These are phyloP conservation scores for Grapholita molesta DNA, from an alignment of 1,140 invertebrate genomes.

Conservation along the genomic window DNA sequence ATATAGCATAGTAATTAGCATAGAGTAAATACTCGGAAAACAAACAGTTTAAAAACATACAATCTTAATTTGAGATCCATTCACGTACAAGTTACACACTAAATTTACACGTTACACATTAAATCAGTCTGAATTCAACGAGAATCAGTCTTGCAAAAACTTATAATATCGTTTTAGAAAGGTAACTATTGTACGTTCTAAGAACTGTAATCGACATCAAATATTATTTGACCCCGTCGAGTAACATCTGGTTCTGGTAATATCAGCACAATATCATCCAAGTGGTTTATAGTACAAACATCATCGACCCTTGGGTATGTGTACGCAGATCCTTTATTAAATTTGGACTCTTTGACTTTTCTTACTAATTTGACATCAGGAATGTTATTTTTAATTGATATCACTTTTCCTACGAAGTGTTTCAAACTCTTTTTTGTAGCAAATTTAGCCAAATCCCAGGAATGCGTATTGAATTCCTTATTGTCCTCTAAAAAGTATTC, in stretches of 20 bases:
- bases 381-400: constrained; percentile 23
- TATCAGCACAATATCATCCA: constrained; percentile 27
- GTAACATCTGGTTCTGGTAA: constrained; percentile 27
- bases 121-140: too few relatives aligned
- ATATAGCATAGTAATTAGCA: too few relatives aligned
- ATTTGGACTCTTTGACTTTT: constrained; percentile 31
- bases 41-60: too few relatives aligned
- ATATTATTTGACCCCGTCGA: constrained; percentile 31
- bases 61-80: too few relatives aligned
- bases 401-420: constrained; percentile 32
- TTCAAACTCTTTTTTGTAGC: constrained; percentile 33
- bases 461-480: constrained; percentile 15
- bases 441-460: constrained; percentile 29
- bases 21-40: too few relatives aligned
- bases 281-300: constrained; percentile 26
- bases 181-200: constrained; percentile 28
- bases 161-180: too few relatives aligned
- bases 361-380: constrained; percentile 29
- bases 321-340: constrained; percentile 25
- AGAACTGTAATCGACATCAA: constrained; percentile 28
- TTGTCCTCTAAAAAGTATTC: constrained; percentile 21
- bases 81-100: too few relatives aligned
- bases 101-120: too few relatives aligned
- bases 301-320: constrained; percentile 32
- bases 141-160: too few relatives aligned